Base-by-base conservation (phyloP, 1,140 invertebrate species). In the Scaptomyza pallida region DNA sequence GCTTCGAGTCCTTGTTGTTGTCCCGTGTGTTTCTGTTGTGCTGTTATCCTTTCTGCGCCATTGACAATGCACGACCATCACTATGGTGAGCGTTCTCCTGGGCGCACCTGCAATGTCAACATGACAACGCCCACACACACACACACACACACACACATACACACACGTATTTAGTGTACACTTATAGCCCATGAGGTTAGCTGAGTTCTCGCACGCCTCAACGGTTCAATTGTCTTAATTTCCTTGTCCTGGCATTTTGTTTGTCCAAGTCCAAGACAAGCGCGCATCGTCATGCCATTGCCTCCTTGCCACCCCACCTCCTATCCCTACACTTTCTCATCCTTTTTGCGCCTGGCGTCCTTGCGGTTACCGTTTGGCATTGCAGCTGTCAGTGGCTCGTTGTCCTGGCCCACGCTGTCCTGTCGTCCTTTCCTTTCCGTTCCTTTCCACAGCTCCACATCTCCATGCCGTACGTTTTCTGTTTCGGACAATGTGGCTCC, bases 141-240 rank as follows among this genome's bases (percentile, higher is more conserved):
- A 63, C 47, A 45, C 47, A 59, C 10, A 60, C 47, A 51, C 44
- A 15, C 44, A 48, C 47, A 51, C n/a, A 15, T 13, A 12, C 2
- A 8, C 17, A 33, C 15, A 26, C 47, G 15, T 21, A 10, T 35
- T 54, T 15, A 50, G n/a, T n/a, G n/a, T 13, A 37, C 40, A 52
- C 17, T 26, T 26, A 56, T 47, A 47, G 47, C 63, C 68, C 70
- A 81, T 70, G 73, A 65, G 44, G 60, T 44, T 57, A 40, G 40
- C 33, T 56, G 64, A 44, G 33, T 64, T 64, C 51, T 88, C 63
- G 78, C 82, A 86, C 82, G 82, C 82, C 82, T 88, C 82, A 88
- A 88, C 78, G 82, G 82, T 86, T 86, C 82, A 86, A 86, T 86
- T 86, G 82, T 88, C 78, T 86, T 86, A 86, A 86, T 86, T 88